phyloP scores from a whole-genome alignment of 2,797 vertebrate genomes.

The Micromesistius poutassou region DNA sequence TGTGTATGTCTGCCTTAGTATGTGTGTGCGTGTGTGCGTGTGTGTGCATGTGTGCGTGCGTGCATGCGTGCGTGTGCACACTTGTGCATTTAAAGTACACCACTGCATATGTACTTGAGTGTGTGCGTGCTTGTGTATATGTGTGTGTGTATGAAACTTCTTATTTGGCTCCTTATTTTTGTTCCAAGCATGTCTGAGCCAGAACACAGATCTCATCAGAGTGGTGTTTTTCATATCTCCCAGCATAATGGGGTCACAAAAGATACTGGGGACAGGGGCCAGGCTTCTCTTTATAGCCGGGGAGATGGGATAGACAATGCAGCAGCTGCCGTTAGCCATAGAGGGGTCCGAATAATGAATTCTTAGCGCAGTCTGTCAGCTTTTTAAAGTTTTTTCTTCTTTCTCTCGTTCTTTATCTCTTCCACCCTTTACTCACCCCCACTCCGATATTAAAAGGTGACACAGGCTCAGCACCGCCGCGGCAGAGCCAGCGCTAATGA shows the following conservation, averaged over 20 bases:
- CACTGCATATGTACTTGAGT: no score
- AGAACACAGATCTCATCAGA: constrained; percentile 55
- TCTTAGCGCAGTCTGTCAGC: constrained; percentile 55
- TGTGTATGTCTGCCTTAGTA: no score
- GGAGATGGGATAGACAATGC: constrained; percentile 42
- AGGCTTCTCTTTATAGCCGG: constrained; percentile 57
- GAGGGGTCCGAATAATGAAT: constrained; percentile 69
- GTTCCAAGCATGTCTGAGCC: constrained; percentile 31
- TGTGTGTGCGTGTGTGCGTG: no score
- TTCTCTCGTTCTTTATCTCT: constrained; percentile 16
- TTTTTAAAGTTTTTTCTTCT: constrained; percentile 51
- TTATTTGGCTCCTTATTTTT: constrained; percentile 21
- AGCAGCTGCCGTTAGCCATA: constrained; percentile 35
- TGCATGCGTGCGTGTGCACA: no score
- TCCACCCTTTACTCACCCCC: constrained; percentile 57
- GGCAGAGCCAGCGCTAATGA: constrained; percentile 68
- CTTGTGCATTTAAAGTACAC: no score
- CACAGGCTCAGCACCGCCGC: constrained; percentile 67
- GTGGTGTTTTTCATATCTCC: constrained; percentile 48
- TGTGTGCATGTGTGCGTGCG: no score
- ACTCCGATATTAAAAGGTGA: constrained; percentile 83
- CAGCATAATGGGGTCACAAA: constrained; percentile 66
- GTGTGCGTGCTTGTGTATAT: no score
- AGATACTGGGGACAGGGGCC: constrained; percentile 47
- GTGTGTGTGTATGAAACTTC: no score